Percentiles rank a stretch among this genome's conserved stretches.
Conservation (phyloP, 30 jellyfish, hydroid and myxozoan genomes). For the Calvadosia cruxmelitensis region DNA sequence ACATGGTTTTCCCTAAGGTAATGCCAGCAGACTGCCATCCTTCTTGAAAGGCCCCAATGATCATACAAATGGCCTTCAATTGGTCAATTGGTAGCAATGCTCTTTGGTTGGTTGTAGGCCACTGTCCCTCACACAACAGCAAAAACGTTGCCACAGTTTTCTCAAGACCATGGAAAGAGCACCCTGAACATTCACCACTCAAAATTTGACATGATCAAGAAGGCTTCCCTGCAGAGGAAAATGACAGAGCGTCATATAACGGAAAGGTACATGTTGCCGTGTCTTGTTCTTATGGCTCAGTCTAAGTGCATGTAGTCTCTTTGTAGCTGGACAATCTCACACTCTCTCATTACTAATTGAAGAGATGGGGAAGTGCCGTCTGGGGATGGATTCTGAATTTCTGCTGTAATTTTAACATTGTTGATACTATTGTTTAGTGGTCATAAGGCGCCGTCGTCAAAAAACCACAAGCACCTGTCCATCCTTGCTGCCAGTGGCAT, state of each 20-base stretch:
- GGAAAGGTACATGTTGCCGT: not conserved
- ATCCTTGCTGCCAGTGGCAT: constrained; percentile 21
- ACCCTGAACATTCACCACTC: constrained; percentile 60
- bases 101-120: not conserved
- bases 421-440: too few relatives aligned
- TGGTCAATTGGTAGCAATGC: too few relatives aligned
- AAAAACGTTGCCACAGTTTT: constrained; percentile 71
- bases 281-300: too few relatives aligned
- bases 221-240: constrained; percentile 65
- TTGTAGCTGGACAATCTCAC: too few relatives aligned
- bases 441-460: too few relatives aligned
- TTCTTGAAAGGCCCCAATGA: not conserved
- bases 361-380: too few relatives aligned
- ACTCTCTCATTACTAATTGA: too few relatives aligned
- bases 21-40: not conserved
- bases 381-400: too few relatives aligned
- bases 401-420: too few relatives aligned
- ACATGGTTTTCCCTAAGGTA: not conserved
- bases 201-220: constrained; percentile 59
- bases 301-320: too few relatives aligned
- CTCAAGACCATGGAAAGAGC: constrained; percentile 67
- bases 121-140: constrained; percentile 34
- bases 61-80: too few relatives aligned
- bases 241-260: not conserved
- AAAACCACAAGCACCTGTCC: not conserved